Evolutionary conservation across 2,797 vertebrate species (phyloP).

Genomic region (Synaphobranchus kaupii): DNA sequence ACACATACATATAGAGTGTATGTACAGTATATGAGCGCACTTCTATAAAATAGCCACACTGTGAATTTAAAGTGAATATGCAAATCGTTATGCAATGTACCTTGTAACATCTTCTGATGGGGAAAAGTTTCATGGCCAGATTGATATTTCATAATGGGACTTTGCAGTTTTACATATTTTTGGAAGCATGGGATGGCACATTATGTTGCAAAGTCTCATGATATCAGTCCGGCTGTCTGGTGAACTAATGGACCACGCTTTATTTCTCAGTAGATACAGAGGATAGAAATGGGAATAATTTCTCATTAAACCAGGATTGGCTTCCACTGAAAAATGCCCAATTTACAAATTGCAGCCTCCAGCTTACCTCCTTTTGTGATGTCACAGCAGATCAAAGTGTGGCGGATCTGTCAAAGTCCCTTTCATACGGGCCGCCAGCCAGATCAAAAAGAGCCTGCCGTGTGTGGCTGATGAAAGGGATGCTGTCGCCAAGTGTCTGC

Average conservation of each 20-base stretch:
- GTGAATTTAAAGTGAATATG: too few species aligned
- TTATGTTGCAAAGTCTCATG: background rate
- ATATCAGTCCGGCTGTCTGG: background rate
- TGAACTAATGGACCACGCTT: background rate
- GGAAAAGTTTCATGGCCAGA: too few species aligned
- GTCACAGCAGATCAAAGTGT: constrained; percentile 31
- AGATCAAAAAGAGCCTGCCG: constrained; percentile 29
- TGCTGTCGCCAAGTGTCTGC: background rate
- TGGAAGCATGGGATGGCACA: background rate
- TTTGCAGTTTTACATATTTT: background rate
- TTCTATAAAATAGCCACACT: too few species aligned
- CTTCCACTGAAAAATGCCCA: background rate
- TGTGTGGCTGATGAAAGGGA: constrained; percentile 30
- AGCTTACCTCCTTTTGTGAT: constrained; percentile 7
- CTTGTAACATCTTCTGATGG: too few species aligned
- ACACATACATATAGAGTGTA: too few species aligned
- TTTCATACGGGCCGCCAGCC: constrained; percentile 17
- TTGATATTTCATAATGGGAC: too few species aligned
- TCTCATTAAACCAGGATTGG: background rate
- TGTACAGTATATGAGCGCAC: too few species aligned
- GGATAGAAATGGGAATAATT: background rate
- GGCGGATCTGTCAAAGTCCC: constrained; percentile 10
- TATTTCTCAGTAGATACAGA: background rate
- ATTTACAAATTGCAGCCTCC: constrained; percentile 20
- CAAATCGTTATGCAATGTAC: too few species aligned